phyloP scores from a whole-genome alignment of 2,888 invertebrate genomes.

The Hyalella azteca region DNA sequence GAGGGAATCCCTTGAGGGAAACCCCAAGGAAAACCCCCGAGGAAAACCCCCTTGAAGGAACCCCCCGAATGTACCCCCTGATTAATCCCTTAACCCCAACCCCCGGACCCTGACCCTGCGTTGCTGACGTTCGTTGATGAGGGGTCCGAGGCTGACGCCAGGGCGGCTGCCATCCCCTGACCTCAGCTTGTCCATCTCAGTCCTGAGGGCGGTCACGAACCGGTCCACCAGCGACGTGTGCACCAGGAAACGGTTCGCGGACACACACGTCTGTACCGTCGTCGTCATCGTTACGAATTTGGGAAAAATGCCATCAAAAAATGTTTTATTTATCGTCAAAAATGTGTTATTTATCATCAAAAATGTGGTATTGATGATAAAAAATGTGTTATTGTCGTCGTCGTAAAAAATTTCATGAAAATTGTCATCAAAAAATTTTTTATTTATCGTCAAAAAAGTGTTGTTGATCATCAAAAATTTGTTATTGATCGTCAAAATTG shows the following conservation, averaged over 20 bases:
- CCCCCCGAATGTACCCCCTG: too few species aligned
- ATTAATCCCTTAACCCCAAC: too few species aligned
- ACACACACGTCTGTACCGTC: conserved; percentile 82
- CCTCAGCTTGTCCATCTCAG: conserved; percentile 74
- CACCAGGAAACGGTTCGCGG: conserved; percentile 87
- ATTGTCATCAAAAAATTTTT: too few species aligned
- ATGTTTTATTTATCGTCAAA: neutral
- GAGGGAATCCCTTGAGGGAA: too few species aligned
- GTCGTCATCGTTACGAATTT: neutral
- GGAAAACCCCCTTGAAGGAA: too few species aligned
- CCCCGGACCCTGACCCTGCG: conserved; percentile 53
- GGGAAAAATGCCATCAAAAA: neutral
- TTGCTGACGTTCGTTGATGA: conserved; percentile 79
- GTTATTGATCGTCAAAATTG: too few species aligned
- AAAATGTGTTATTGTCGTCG: neutral
- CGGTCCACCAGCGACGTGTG: conserved; percentile 67
- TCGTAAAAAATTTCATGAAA: neutral
- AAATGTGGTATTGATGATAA: neutral
- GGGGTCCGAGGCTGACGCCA: conserved; percentile 84
- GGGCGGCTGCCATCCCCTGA: conserved; percentile 79
- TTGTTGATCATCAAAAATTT: too few species aligned
- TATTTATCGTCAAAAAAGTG: too few species aligned
- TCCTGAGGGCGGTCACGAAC: conserved; percentile 62
- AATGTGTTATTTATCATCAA: neutral
- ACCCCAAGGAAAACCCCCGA: too few species aligned